Conservation (phyloP, 2,888 invertebrate species). For the Nomada fucata region DNA sequence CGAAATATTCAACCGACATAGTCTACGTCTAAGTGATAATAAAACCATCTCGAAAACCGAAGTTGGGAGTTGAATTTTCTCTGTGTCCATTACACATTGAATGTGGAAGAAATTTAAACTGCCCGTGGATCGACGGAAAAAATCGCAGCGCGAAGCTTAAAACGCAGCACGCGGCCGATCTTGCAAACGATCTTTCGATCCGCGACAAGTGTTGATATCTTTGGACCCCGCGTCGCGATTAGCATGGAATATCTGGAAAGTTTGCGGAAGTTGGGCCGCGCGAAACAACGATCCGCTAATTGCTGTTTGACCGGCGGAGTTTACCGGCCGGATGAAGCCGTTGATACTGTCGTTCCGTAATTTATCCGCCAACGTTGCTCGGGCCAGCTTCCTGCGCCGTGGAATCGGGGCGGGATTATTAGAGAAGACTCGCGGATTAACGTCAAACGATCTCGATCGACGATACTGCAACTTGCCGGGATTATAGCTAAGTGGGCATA, state of each 20-base stretch:
- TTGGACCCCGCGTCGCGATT: conserved; percentile 34
- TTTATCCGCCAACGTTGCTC: conserved; percentile 20
- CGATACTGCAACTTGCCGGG: conserved; percentile 3
- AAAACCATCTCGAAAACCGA: too few relatives aligned
- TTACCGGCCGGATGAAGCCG: conserved; percentile 35
- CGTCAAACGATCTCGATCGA: conserved; percentile 2
- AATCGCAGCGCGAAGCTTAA: not conserved
- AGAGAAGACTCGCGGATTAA: conserved; percentile 5
- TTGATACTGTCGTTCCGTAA: conserved; percentile 33
- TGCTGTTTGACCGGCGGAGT: conserved; percentile 59
- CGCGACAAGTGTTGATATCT: conserved; percentile 30
- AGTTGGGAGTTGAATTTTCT: too few relatives aligned
- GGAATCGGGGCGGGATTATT: conserved; percentile 34
- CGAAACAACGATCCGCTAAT: conserved; percentile 63
- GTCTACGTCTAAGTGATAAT: too few relatives aligned
- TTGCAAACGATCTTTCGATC: conserved; percentile 29
- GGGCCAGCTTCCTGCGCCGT: not conserved
- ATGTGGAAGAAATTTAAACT: too few relatives aligned
- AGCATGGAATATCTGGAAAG: conserved; percentile 60
- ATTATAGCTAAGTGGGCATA: conserved; percentile 12
- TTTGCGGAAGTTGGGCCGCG: conserved; percentile 48
- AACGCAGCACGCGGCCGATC: conserved; percentile 34
- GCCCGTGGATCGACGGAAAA: too few relatives aligned
- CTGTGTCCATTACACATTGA: too few relatives aligned
- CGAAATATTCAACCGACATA: too few relatives aligned